Evolutionary conservation across 1,140 invertebrate species (phyloP).

Genomic region (Micrasema minimum): DNA sequence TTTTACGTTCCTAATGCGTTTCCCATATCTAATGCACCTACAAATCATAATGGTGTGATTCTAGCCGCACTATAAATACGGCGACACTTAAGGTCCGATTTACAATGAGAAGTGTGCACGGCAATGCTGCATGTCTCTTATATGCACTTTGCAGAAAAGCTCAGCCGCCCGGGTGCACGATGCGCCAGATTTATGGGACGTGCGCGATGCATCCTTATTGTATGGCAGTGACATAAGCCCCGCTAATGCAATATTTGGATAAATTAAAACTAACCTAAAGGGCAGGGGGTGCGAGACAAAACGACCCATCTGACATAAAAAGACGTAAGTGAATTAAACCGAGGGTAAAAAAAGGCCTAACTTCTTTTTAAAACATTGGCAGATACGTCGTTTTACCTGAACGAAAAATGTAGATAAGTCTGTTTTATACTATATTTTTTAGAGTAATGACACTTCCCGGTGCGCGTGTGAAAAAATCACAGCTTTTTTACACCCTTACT

Average conservation of each 20-base stretch:
- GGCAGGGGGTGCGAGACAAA: slow-evolving; percentile 41
- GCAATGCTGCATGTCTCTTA: slow-evolving; percentile 10
- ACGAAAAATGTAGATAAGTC: too few relatives aligned
- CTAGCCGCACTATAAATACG: neutral
- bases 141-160: slow-evolving; percentile 23
- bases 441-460: slow-evolving; percentile 50
- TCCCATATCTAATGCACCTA: too few relatives aligned
- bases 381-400: too few relatives aligned
- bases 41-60: too few relatives aligned
- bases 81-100: neutral
- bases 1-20: neutral
- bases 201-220: slow-evolving; percentile 42
- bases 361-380: too few relatives aligned
- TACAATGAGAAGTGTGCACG: slow-evolving; percentile 4
- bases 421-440: too few relatives aligned
- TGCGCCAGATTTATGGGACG: slow-evolving; percentile 43
- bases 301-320: too few relatives aligned
- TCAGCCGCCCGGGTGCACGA: neutral
- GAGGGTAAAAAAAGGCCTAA: too few relatives aligned
- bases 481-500: slow-evolving; percentile 2
- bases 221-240: slow-evolving; percentile 53
- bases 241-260: slow-evolving; percentile 54
- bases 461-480: slow-evolving; percentile 49
- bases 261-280: slow-evolving; percentile 50
- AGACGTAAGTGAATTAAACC: neutral